These are phyloP conservation scores for Chloroceryle amazona DNA, from an alignment of 2,797 vertebrate species.

Conservation along the genomic window DNA sequence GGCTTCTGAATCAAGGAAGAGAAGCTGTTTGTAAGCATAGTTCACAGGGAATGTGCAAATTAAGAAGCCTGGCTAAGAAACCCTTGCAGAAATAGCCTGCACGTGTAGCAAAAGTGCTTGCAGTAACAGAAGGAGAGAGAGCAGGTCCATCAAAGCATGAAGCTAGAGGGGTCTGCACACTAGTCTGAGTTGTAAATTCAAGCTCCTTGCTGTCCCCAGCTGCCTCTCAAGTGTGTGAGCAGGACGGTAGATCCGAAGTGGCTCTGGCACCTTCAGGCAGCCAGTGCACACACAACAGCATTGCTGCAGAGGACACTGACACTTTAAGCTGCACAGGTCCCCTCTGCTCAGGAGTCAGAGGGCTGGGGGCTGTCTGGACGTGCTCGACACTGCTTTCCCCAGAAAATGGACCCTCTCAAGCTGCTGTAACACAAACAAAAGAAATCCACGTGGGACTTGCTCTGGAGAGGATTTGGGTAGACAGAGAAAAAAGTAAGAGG, in stretches of 20 bases:
- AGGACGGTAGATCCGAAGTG: background rate
- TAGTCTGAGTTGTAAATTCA: background rate
- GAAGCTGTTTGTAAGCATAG: background rate
- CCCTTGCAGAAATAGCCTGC: background rate
- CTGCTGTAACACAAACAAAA: background rate
- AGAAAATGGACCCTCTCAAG: background rate
- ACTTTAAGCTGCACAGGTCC: background rate
- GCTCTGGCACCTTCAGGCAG: background rate
- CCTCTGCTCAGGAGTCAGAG: background rate
- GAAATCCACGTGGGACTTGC: background rate
- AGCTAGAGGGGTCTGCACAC: background rate
- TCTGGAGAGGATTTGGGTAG: background rate
- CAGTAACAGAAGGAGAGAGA: background rate
- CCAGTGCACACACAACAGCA: fast-evolving
- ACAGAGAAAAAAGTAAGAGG: background rate
- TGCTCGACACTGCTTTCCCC: background rate
- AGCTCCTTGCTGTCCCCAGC: background rate
- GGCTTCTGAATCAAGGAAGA: background rate
- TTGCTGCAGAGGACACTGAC: too few relatives aligned
- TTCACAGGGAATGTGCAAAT: background rate
- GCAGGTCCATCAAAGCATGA: background rate
- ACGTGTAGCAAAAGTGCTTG: background rate
- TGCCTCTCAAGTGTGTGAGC: background rate
- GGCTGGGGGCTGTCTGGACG: background rate
- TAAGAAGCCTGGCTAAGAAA: background rate